Percentiles rank a stretch among this genome's conserved stretches.
Evolutionary conservation across 92 coral and sea anemone genomes (phyloP).

Genomic region (Epizoanthus fatuus): DNA sequence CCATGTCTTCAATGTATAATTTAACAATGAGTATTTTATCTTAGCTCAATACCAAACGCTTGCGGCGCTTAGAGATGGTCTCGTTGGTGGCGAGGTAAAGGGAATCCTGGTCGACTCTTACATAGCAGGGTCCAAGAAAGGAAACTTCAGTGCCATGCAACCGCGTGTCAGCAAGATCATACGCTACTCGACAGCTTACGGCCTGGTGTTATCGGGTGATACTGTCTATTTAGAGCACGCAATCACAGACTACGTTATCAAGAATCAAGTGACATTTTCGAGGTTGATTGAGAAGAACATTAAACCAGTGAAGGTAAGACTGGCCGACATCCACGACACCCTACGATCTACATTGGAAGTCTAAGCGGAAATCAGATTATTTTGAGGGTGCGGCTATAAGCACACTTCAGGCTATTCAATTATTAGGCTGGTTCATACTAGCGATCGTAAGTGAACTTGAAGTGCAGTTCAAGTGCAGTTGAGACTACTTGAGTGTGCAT

Average conservation of each 20-base stretch:
- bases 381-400: not conserved
- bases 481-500: no score
- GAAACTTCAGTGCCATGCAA: not conserved
- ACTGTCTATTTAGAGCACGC: not conserved
- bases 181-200: not conserved
- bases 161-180: slow-evolving; percentile 4
- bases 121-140: not conserved
- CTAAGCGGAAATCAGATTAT: not conserved
- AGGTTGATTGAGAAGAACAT: not conserved
- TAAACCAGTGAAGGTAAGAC: not conserved
- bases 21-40: not conserved
- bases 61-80: not conserved
- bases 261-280: not conserved
- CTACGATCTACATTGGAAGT: no score
- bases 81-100: not conserved
- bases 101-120: slow-evolving; percentile 4
- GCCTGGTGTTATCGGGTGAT: slow-evolving; percentile 12
- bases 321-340: no score
- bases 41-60: slow-evolving; percentile 11
- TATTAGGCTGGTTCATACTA: no score
- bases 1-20: no score
- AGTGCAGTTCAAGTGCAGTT: no score
- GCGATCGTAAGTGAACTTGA: no score
- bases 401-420: no score
- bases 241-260: not conserved